phyloP scores from a whole-genome alignment of 2,797 vertebrate species.

The Jordanella pulchra region DNA sequence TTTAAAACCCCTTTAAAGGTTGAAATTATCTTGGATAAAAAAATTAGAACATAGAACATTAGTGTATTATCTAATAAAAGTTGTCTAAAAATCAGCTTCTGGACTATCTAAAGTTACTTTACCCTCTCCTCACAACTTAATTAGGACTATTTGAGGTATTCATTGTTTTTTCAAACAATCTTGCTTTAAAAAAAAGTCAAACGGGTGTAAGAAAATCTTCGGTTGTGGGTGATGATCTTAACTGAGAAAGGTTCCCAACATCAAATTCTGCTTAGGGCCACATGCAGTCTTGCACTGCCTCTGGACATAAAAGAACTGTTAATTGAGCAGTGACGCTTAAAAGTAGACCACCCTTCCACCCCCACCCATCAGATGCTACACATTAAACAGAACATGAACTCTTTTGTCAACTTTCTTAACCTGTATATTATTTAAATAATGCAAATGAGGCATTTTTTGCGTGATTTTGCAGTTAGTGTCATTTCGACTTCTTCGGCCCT shows the following conservation, averaged over 20 bases:
- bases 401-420: not conserved
- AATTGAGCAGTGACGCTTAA: not conserved
- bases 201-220: too few species aligned
- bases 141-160: not conserved
- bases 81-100: not conserved
- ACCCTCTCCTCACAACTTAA: not conserved
- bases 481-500: conserved; percentile 5
- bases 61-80: not conserved
- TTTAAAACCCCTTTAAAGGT: not conserved
- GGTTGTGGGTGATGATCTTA: not conserved
- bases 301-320: not conserved
- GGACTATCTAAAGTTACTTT: not conserved
- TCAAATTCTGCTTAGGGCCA: not conserved
- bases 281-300: not conserved
- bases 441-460: not conserved
- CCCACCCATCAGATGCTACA: not conserved
- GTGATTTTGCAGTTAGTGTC: not conserved
- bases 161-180: not conserved
- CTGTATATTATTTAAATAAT: not conserved
- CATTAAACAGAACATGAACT: not conserved
- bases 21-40: not conserved
- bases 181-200: not conserved
- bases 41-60: not conserved
- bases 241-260: not conserved
- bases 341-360: too few species aligned